These are phyloP conservation scores for Panzeria rudis DNA, from an alignment of 2,888 invertebrate genomes.

Conservation along the genomic window DNA sequence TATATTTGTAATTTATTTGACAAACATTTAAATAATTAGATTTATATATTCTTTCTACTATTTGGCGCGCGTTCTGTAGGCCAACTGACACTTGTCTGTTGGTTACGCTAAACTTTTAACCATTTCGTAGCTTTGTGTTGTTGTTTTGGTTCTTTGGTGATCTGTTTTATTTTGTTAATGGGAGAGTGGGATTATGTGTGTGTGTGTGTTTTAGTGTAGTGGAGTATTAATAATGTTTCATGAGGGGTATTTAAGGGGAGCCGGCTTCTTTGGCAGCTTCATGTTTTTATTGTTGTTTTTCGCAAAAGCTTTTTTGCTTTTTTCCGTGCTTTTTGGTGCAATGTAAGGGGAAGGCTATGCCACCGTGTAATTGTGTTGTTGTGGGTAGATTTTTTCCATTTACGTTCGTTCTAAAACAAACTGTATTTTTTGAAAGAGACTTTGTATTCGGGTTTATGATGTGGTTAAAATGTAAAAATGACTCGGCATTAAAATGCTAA, in stretches of 20 bases:
- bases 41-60: slow-evolving; percentile 19
- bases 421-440: not conserved
- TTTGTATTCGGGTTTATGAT: not conserved
- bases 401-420: not conserved
- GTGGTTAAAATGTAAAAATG: slow-evolving; percentile 26
- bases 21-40: slow-evolving; percentile 34
- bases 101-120: slow-evolving; percentile 73
- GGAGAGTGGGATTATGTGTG: not conserved
- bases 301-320: slow-evolving; percentile 15
- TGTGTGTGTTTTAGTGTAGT: not conserved
- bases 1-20: slow-evolving; percentile 38
- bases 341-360: slow-evolving; percentile 27
- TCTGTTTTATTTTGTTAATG: slow-evolving; percentile 45
- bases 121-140: slow-evolving; percentile 48
- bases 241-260: slow-evolving; percentile 23
- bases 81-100: slow-evolving; percentile 72
- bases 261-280: slow-evolving; percentile 27
- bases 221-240: not conserved
- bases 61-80: slow-evolving; percentile 73
- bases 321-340: slow-evolving; percentile 3
- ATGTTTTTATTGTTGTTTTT: slow-evolving; percentile 20
- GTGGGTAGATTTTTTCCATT: not conserved
- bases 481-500: slow-evolving; percentile 20
- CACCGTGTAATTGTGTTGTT: not conserved
- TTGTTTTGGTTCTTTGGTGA: slow-evolving; percentile 39